Base-by-base conservation (phyloP, 2,888 invertebrate genomes). In the Dynastes hyllus region DNA sequence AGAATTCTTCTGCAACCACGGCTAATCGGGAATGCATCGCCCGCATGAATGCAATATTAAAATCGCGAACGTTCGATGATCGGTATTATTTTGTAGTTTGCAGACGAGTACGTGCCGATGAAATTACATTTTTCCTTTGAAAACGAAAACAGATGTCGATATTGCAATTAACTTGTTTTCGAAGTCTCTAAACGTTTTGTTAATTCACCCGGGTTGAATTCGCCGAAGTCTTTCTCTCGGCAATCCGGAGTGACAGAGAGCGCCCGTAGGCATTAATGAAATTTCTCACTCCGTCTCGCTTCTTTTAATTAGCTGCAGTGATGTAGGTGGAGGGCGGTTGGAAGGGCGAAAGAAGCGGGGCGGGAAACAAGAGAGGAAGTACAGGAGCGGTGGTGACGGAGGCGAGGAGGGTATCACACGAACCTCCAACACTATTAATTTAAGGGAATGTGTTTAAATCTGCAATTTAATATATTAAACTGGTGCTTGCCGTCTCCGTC, bases 271-370 rank as follows among this genome's bases (percentile, higher is more conserved):
- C 83, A 82, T 83, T 83, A 83, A 83, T 85, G 84, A 84, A 84
- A 84, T 85, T 84, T 84, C 84, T 84, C 84, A 82, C 83, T 84
- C 84, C 82, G 82, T 83, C 83, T 82, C 82, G 82, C 82, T 82
- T 81, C 82, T 82, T 83, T 83, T 83, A 83, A 83, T 83, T 83
- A 83, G 83, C 81, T 78, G 79, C 77, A 50, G 73, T 77, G 75
- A 79, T 65, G 69, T 69, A 69, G 76, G 63, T 75, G 65, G 77
- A 9, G 61, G 71, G 70, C 77, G 81, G 80, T 78, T 65, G 80
- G 81, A 82, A 81, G 82, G 78, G 22, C 11, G 32, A 32, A 27
- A 63, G 66, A 5, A 9, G 66, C 45, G 22, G 69, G 80, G 78
- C 80, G 81, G 11, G 58, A 37, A 27, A 75, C 80, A 78, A 78